These are phyloP conservation scores for Antitype chi DNA, from an alignment of 2,888 invertebrate species.

Conservation along the genomic window DNA sequence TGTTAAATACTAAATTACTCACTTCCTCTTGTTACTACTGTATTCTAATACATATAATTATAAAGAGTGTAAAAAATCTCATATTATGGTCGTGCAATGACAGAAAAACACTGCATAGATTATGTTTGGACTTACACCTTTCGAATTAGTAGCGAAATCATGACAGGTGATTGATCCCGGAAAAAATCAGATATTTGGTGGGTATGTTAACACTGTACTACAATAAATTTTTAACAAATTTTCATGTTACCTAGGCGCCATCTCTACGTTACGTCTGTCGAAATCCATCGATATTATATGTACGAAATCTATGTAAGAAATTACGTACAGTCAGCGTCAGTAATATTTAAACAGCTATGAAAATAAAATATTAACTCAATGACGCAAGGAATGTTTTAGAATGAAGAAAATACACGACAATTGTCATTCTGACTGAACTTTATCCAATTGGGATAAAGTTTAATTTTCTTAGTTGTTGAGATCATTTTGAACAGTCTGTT, in stretches of 20 bases:
- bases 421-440: too few relatives aligned
- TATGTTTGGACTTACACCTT: conserved; percentile 5
- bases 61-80: conserved; percentile 52
- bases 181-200: not conserved
- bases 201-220: not conserved
- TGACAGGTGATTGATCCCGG: conserved; percentile 21
- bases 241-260: too few relatives aligned
- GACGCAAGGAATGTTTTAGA: too few relatives aligned
- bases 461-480: too few relatives aligned
- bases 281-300: too few relatives aligned
- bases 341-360: too few relatives aligned
- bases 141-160: not conserved
- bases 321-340: too few relatives aligned
- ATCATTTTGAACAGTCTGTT: too few relatives aligned
- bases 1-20: conserved; percentile 60
- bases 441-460: too few relatives aligned
- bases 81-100: conserved; percentile 39
- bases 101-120: conserved; percentile 33
- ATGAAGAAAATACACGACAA: too few relatives aligned
- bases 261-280: not conserved
- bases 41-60: conserved; percentile 60
- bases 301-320: too few relatives aligned
- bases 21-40: conserved; percentile 63
- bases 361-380: too few relatives aligned
- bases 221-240: not conserved